Base-by-base conservation (phyloP, 2,888 invertebrate genomes). In the Apamea monoglypha region DNA sequence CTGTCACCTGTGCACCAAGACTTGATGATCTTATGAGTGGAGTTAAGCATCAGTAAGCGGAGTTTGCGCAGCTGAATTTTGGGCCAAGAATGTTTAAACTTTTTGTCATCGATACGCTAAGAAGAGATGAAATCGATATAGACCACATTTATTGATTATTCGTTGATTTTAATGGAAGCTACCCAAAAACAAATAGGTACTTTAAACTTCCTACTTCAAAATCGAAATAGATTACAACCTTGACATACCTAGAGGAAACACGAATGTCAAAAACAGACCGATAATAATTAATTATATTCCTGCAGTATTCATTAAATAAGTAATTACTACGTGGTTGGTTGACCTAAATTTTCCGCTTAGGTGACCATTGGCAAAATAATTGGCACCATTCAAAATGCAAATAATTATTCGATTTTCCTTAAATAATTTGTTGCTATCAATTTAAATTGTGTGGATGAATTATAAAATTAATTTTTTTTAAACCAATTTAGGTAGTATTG, bases 331-430 rank as follows among this genome's bases (percentile, higher is more conserved):
- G 53, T 25, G 53, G 63, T 53, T 10, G 3, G 1, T 0, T 32
- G 78, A 53, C 78, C 68, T 78, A 63, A 12, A 56, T 64, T 53
- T 40, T 50, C 25, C 14, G 53, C 44, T 78, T n/a, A 53, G 16
- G 25, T 68, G 18, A 29, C 2, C 32, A 63, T n/a, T 53, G 16
- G n/a, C 10, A 63, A 78, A 78, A 21, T 32, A 78, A 78, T 78
- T 50, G 50, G 14, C 29, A 32, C 1, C 6, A 44, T 56, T 36
- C 14, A 47, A 29, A 40, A 71, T 12, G 5, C 14, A 18, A 50
- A 70, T 53, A 29, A 29, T 29, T 47, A 0, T 44, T 69, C 1
- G 18, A n/a, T 44, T 44, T 64, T 21, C 32, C 68, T 61, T 25
- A 44, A 12, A 12, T 18, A 18, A 32, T 14, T 4, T 44, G 29